Conservation (phyloP, 2,797 vertebrate genomes). For the Gallinago stenura region DNA sequence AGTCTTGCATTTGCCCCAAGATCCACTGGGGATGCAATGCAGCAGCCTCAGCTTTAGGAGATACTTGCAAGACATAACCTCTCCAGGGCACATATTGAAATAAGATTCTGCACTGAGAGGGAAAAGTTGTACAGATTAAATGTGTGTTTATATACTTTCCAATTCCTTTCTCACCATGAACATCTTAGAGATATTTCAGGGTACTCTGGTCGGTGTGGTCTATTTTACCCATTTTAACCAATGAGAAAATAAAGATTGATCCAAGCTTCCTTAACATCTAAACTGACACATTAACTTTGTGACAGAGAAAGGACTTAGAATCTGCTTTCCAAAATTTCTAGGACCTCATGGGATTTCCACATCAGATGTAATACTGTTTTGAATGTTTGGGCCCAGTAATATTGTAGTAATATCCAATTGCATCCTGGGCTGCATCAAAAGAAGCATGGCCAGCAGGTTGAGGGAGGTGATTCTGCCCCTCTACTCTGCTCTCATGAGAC, state of each 20-base stretch:
- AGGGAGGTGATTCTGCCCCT: neutral
- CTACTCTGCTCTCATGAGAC: neutral
- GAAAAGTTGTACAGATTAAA: neutral
- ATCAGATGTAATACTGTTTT: neutral
- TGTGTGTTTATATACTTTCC: neutral
- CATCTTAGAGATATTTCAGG: neutral
- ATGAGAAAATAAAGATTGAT: neutral
- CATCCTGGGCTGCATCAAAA: neutral
- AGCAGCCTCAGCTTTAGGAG: conserved; percentile 15
- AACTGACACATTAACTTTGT: neutral
- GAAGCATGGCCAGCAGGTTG: neutral
- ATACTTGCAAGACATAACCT: neutral
- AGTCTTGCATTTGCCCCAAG: neutral
- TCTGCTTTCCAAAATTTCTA: neutral
- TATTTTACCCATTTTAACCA: neutral
- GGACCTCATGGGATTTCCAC: neutral
- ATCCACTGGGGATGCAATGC: neutral
- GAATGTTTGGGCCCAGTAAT: neutral
- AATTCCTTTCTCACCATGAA: neutral
- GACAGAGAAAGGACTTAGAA: neutral
- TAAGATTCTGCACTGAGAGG: neutral
- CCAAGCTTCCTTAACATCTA: neutral
- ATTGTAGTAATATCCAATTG: neutral
- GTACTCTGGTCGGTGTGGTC: neutral
- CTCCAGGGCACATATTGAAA: neutral